Evolutionary conservation across 2,113 vertebrate genomes (phyloP), one percentile per base, ranked within the genome.

Genomic region (Clinocottus analis): DNA sequence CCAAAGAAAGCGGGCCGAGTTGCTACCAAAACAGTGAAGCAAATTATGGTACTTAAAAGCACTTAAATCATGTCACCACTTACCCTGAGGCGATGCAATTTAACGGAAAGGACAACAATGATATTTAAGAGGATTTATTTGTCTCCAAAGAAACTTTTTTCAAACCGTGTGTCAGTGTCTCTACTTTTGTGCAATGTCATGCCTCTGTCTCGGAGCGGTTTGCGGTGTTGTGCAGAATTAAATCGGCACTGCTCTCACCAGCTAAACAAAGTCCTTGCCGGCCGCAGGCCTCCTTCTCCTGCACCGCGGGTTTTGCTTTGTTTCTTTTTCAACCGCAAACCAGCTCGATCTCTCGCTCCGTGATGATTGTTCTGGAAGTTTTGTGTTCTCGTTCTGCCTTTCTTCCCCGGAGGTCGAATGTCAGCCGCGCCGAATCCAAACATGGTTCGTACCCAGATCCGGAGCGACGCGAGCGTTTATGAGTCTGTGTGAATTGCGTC

Each of bases 21-120:
- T n/a, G n/a, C n/a, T n/a, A n/a, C 83, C 0, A 90, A 89, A 93
- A 87, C 84, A 87, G 14, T 53, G 29, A 75, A 41, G 64, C n/a
- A 58, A 83, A 85, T 88, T 53, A 77, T 37, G 17, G 33, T 45
- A 78, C 66, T 84, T 76, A 53, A 63, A 11, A 27, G 68, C 51
- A 39, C 23, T 64, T 71, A n/a, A n/a, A n/a, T n/a, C n/a, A 73
- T 66, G 16, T 61, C 31, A 62, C 68, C 60, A 41, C 64, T 80
- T 23, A 66, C 45, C 25, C 21, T 6, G 13, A 68, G 41, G 47
- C 17, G 13, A 17, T 51, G 27, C 59, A 21, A 51, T 62, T 51
- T 55, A 43, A 56, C 29, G 3, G 35, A 55, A 72, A 12, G 25
- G 31, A 4, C 23, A 27, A 53, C 47, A 37, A 29, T 12, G 19